phyloP scores from a whole-genome alignment of 2,888 invertebrate species.

The Hypena proboscidalis region DNA sequence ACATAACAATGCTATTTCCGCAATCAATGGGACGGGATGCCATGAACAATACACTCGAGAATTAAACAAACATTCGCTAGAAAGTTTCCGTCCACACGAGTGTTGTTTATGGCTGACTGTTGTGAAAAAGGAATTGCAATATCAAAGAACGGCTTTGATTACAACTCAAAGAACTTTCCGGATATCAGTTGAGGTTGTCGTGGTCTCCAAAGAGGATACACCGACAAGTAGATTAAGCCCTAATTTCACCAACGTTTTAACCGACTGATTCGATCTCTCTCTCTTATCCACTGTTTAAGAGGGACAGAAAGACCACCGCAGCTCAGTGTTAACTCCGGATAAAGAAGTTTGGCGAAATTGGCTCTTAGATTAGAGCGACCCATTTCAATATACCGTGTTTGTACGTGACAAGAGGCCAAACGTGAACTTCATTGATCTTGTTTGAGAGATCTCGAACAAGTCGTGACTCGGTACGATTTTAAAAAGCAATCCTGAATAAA shows the following conservation, averaged over 20 bases:
- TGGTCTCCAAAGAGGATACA: too few relatives aligned
- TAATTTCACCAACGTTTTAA: too few relatives aligned
- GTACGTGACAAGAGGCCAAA: conserved; percentile 29
- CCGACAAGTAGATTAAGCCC: too few relatives aligned
- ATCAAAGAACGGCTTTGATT: conserved; percentile 26
- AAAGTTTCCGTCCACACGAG: conserved; percentile 23
- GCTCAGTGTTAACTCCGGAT: too few relatives aligned
- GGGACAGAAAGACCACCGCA: too few relatives aligned
- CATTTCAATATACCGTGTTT: conserved; percentile 19
- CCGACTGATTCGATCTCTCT: too few relatives aligned
- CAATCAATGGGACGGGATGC: too few relatives aligned
- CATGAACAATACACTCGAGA: background rate
- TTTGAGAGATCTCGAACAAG: conserved; percentile 28
- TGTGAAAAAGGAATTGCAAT: conserved; percentile 29
- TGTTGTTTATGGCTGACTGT: conserved; percentile 24
- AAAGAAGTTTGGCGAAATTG: conserved; percentile 3
- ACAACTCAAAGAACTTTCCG: conserved; percentile 18
- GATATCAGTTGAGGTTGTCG: conserved; percentile 12
- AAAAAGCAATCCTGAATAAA: conserved; percentile 19
- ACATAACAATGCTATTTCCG: too few relatives aligned
- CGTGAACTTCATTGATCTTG: conserved; percentile 30
- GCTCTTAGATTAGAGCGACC: conserved; percentile 34
- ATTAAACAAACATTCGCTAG: conserved; percentile 3
- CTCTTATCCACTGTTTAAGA: too few relatives aligned
- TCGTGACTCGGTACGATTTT: conserved; percentile 14